Conservation (phyloP, 2,888 invertebrate species). For the Sarcophaga subvicina region DNA sequence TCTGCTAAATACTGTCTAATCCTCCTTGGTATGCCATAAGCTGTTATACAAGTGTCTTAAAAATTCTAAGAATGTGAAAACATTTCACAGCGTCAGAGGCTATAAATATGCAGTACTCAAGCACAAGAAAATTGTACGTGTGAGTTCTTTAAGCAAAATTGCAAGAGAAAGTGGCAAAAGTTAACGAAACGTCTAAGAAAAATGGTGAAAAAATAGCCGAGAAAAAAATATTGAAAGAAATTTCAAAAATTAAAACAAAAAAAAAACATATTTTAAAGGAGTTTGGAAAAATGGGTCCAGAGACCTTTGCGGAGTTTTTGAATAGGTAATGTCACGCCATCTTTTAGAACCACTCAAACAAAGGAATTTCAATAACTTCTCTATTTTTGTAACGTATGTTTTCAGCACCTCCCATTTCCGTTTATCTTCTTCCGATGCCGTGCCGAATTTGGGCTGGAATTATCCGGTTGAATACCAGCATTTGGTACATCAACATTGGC, state of each 20-base stretch:
- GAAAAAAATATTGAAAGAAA: slow-evolving; percentile 35
- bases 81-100: slow-evolving; percentile 19
- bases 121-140: slow-evolving; percentile 29
- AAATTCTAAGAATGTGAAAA: slow-evolving; percentile 36
- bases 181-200: too few species aligned
- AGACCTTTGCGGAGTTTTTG: slow-evolving; percentile 54
- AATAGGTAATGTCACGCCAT: slow-evolving; percentile 54
- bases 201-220: not conserved
- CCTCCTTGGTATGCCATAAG: slow-evolving; percentile 63
- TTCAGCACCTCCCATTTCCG: slow-evolving; percentile 40
- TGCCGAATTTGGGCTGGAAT: slow-evolving; percentile 85
- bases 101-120: slow-evolving; percentile 46
- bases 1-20: slow-evolving; percentile 51
- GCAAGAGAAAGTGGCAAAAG: not conserved
- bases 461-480: slow-evolving; percentile 86
- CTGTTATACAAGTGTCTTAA: slow-evolving; percentile 51
- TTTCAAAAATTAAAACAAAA: slow-evolving; percentile 17
- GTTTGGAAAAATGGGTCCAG: slow-evolving; percentile 57
- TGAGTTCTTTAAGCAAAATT: slow-evolving; percentile 20
- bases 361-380: too few species aligned
- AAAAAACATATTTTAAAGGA: slow-evolving; percentile 57
- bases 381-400: not conserved
- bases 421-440: not conserved
- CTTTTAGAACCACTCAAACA: not conserved
- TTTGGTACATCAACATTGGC: slow-evolving; percentile 88